Percentiles rank a stretch among this genome's conserved stretches.
phyloP scores from a whole-genome alignment of 1,140 invertebrate species.

The Pogonomyrmex barbatus region DNA sequence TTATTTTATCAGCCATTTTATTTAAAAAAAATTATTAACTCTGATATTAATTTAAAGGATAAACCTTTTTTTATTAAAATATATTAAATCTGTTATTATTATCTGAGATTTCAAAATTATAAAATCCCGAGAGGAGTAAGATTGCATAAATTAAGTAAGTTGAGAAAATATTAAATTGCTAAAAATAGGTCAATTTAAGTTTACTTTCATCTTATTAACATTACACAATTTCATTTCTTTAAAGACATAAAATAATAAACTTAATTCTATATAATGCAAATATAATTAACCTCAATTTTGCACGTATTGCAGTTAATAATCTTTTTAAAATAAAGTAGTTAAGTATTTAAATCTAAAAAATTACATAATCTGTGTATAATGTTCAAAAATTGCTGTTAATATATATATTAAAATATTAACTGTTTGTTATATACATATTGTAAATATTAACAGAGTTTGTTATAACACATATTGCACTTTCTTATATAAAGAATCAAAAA shows the following conservation, averaged over 20 bases:
- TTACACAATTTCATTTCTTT: not conserved
- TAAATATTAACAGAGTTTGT: not conserved
- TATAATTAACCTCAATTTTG: not conserved
- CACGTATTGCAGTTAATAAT: not conserved
- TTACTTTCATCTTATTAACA: not conserved
- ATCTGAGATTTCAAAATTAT: not conserved
- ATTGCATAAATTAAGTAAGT: not conserved
- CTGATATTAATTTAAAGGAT: not conserved
- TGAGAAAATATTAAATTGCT: too few relatives aligned
- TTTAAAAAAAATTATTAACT: too few relatives aligned
- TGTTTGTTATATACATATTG: not conserved
- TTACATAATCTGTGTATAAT: not conserved
- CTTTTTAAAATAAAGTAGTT: not conserved
- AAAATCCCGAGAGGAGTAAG: not conserved
- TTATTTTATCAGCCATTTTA: not conserved
- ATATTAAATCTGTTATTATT: not conserved
- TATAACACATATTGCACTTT: not conserved
- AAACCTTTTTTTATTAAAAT: not conserved
- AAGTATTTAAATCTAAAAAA: not conserved
- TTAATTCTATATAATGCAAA: not conserved
- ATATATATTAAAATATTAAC: not conserved
- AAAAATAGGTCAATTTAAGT: not conserved
- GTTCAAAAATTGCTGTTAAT: not conserved
- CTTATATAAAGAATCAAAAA: not conserved
- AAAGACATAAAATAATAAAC: not conserved